Base-by-base conservation (phyloP, 2,888 invertebrate genomes). In the Mystacides longicornis region DNA sequence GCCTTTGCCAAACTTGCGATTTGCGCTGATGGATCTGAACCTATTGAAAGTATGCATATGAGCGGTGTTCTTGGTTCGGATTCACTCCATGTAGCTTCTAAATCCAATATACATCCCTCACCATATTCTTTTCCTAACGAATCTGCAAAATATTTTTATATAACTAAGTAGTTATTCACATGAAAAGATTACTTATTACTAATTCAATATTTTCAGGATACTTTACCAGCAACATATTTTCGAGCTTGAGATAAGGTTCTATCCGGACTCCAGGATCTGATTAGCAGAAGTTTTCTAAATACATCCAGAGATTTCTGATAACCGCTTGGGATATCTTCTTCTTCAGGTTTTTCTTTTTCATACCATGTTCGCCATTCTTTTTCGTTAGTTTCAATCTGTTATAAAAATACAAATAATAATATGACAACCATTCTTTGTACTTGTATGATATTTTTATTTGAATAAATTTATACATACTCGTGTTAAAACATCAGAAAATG, bases 21-120 rank as follows among this genome's bases (percentile, higher is more conserved):
- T 75, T 95, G 93, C 9, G 91, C 87, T n/a, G 95, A 94, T 1
- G 97, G 97, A 76, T 97, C 97, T 0, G 95, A 95, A 1, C 97
- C 96, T 65, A 93, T 94, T 0, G 95, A 94, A 18, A 97, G 74
- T 64, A 97, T 87, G 65, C 96, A 96, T 63, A 95, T 87, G 20
- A 97, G 81, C 0, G 97, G 97, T 0, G 90, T 86, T 23, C 88
- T 79, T 1, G 89, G 86, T 68, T 92, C 91, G 0, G 94, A 93
- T 71, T 97, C 97, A 22, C 79, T 76, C 89, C 91, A 93, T 33
- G 93, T 93, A 1, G 79, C 80, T 69, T 97, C 96, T 62, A 97
- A 77, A 71, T 97, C 94, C 21, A 97, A 75, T 62, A 96, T 93
- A 63, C 88, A 87, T 49, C 93, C 89, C 74, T 97, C 95, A 1